Evolutionary conservation across 35 echinoderm and acorn worm genomes (phyloP), one percentile per base, ranked within the genome.

Genomic region (Amphiura filiformis): DNA sequence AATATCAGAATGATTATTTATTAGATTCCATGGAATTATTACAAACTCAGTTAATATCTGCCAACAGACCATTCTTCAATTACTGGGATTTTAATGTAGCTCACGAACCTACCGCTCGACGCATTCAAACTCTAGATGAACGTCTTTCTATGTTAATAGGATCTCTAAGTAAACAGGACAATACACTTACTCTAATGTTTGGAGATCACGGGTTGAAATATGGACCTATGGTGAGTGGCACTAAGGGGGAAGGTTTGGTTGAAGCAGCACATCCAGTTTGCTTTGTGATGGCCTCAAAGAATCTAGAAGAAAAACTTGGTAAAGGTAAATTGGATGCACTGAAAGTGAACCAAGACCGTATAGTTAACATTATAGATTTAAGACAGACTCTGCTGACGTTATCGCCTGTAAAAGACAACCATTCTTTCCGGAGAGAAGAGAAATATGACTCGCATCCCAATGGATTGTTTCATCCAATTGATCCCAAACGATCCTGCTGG

Each of bases 161-260:
- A 34, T 89, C 77, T 38, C n/a, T 85, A 0, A 82, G 89, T 17
- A 31, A 85, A 18, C 78, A 87, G 35, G 39, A 84, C 0, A 87
- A 94, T 79, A 97, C 92, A 26, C 28, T 97, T 7, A 97, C 95
- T 13, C 76, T 97, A 1, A 80, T 94, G 23, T 86, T 93, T 35
- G 82, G 91, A 0, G 95, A 97, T 81, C 95, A 97, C 79, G 95
- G 95, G 0, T 91, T 91, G 42, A 84, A 89, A 0, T 97, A 94
- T 38, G 92, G 35, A 83, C 31, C 94, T 91, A 78, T 84, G 87
- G 11, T 47, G 87, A 26, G 20, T 38, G 85, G 81, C 82, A 0
- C 82, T 40, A 35, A n/a, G n/a, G n/a, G n/a, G n/a, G 95, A 97
- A 89, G 92, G 80, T 4, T 83, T 77, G 52, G 78, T 94, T 12